These are phyloP conservation scores for Aldrovandia affinis DNA, from an alignment of 2,797 vertebrate species.

Conservation along the genomic window DNA sequence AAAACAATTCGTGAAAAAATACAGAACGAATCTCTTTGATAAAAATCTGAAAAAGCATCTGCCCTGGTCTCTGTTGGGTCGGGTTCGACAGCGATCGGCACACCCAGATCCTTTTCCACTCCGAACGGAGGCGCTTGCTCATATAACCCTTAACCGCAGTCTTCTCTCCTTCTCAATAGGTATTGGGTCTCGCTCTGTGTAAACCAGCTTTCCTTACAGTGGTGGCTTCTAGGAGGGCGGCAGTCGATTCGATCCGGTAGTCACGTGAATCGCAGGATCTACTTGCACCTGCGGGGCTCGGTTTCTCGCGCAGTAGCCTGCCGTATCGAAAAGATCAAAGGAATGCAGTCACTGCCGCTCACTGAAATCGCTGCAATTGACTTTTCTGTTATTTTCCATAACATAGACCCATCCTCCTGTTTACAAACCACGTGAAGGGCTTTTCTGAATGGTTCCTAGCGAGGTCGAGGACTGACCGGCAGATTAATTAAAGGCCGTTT, in stretches of 20 bases:
- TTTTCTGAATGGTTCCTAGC: neutral
- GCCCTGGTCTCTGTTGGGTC: neutral
- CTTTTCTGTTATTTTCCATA: neutral
- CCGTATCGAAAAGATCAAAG: neutral
- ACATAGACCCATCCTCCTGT: neutral
- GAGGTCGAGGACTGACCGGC: neutral
- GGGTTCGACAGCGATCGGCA: too few relatives aligned
- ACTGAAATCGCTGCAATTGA: conserved; percentile 1
- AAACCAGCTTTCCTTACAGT: neutral
- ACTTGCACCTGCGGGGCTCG: conserved; percentile 43
- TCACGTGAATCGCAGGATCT: conserved; percentile 48
- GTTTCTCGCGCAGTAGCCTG: conserved; percentile 16
- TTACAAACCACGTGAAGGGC: neutral
- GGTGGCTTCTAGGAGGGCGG: conserved; percentile 47
- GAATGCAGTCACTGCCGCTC: neutral
- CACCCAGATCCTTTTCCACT: conserved; percentile 54
- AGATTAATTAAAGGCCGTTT: conserved; percentile 8
- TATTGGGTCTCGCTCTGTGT: neutral
- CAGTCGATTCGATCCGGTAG: conserved; percentile 50
- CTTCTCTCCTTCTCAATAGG: conserved; percentile 26
- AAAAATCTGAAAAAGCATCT: neutral
- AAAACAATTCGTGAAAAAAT: neutral
- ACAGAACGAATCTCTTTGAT: neutral
- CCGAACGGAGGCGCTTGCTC: conserved; percentile 14
- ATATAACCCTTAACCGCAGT: conserved; percentile 26